A percentile compares a stretch with the other conserved stretches of the same genome.
These are phyloP conservation scores for Pachymerium ferrugineum DNA, from an alignment of 2,888 invertebrate species.

Conservation along the genomic window DNA sequence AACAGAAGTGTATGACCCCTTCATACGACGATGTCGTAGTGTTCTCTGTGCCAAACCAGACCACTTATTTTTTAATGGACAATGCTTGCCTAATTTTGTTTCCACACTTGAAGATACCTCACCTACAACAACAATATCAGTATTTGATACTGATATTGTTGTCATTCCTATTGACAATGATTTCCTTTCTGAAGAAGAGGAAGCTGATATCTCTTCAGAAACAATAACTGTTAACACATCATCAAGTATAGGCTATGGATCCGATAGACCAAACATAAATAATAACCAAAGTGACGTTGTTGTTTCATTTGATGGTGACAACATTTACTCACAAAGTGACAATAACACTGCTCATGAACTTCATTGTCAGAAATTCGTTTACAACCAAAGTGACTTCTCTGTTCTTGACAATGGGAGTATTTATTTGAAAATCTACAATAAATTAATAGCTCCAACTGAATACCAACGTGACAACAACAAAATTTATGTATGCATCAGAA, in stretches of 20 bases:
- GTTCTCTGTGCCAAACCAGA: conserved; percentile 20
- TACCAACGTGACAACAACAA: conserved; percentile 33
- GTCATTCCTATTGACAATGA: neutral
- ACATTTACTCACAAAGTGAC: neutral
- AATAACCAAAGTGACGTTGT: neutral
- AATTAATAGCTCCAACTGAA: conserved; percentile 33
- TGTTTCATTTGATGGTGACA: neutral
- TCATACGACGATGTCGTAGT: conserved; percentile 41
- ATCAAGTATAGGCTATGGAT: too few relatives aligned
- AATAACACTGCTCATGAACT: neutral
- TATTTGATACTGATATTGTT: neutral
- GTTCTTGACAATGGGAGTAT: conserved; percentile 35
- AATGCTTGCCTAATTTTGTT: neutral
- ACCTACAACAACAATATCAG: neutral
- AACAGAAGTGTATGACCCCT: conserved; percentile 49
- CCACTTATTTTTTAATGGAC: neutral
- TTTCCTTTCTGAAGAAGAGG: neutral
- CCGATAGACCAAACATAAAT: neutral
- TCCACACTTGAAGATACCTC: neutral
- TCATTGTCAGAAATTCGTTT: conserved; percentile 13
- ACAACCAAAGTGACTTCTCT: conserved; percentile 34
- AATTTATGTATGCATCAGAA: conserved; percentile 46
- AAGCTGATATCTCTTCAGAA: neutral
- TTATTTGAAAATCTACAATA: conserved; percentile 36
- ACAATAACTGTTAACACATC: neutral